These are phyloP conservation scores for Timema cristinae DNA, from an alignment of 2,888 invertebrate species.

Conservation along the genomic window DNA sequence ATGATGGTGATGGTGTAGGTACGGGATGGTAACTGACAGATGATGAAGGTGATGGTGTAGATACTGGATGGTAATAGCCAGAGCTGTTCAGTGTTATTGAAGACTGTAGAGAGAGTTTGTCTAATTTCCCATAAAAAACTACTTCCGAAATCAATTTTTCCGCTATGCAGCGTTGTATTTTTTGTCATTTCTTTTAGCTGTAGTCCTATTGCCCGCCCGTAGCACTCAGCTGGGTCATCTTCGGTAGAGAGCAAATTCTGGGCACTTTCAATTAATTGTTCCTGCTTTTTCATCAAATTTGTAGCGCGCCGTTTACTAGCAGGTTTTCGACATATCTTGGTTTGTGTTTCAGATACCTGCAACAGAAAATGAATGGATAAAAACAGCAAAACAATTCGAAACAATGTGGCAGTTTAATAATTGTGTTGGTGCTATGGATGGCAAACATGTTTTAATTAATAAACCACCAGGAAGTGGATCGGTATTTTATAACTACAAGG, in stretches of 20 bases:
- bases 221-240: not conserved
- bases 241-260: not conserved
- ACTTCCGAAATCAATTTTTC: not conserved
- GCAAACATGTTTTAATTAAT: too few species aligned
- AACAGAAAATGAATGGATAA: not conserved
- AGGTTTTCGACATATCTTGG: not conserved
- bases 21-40: too few species aligned
- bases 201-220: not conserved
- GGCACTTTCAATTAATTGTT: not conserved
- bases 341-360: conserved; percentile 7
- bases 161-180: not conserved
- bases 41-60: too few species aligned
- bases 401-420: not conserved
- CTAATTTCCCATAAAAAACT: not conserved
- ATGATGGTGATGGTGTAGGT: too few species aligned
- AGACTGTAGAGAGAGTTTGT: not conserved
- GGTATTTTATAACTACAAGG: too few species aligned
- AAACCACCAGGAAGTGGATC: too few species aligned
- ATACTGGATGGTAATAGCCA: too few species aligned
- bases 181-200: not conserved
- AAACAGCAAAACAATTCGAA: conserved; percentile 6
- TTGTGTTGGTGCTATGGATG: too few species aligned
- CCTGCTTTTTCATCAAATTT: not conserved
- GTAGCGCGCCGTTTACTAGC: not conserved
- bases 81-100: not conserved